phyloP scores from a whole-genome alignment of 1,140 invertebrate genomes.

The Bilobella aurantiaca region DNA sequence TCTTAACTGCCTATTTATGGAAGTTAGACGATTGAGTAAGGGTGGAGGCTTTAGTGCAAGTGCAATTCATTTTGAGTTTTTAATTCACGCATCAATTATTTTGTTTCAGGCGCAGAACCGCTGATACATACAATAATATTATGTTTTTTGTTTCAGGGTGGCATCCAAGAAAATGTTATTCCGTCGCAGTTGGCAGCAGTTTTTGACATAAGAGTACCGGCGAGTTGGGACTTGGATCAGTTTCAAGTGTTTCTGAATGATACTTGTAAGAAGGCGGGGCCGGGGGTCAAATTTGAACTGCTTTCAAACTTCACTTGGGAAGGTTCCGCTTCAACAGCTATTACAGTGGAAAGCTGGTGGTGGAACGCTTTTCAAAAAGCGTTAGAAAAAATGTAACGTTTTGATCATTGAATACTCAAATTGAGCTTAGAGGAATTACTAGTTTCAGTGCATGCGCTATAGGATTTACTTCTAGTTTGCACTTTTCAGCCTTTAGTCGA shows the following conservation, averaged over 20 bases:
- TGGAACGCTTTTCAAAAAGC: neutral
- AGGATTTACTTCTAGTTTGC: too few relatives aligned
- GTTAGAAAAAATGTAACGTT: neutral
- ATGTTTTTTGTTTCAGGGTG: too few relatives aligned
- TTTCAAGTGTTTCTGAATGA: conserved; percentile 60
- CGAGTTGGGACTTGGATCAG: conserved; percentile 54
- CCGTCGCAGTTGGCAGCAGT: conserved; percentile 62
- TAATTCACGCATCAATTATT: too few relatives aligned
- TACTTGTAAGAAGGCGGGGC: conserved; percentile 74
- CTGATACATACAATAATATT: too few relatives aligned
- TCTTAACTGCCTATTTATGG: too few relatives aligned
- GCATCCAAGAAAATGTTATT: conserved; percentile 84
- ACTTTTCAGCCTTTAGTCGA: too few relatives aligned
- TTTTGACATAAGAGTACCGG: conserved; percentile 72
- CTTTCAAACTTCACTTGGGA: neutral
- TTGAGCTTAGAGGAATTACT: neutral
- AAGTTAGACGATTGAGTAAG: too few relatives aligned
- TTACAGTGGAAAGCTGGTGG: neutral
- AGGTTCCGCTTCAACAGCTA: neutral
- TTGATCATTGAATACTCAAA: neutral
- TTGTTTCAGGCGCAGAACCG: too few relatives aligned
- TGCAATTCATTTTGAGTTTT: too few relatives aligned
- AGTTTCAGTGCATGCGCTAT: neutral
- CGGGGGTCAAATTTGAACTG: conserved; percentile 55
- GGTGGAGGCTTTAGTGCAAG: too few relatives aligned